Evolutionary conservation across 2,797 vertebrate genomes (phyloP), one percentile per base, ranked within the genome.

Genomic region (Rhinophrynus dorsalis): DNA sequence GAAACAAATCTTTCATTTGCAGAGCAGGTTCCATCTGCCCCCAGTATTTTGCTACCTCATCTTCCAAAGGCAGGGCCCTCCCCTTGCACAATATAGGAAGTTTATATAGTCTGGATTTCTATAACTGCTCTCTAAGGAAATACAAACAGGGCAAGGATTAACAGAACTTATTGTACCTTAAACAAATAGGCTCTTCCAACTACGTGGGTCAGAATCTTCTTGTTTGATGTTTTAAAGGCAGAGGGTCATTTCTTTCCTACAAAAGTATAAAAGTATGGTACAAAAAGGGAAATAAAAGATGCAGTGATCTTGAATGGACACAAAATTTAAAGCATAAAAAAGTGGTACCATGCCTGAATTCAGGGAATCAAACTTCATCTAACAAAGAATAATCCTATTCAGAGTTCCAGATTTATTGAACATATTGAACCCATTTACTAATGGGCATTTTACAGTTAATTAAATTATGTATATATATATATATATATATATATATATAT

Each of bases 11-110:
- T 77, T 81, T 78, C 82, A 79, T 70, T 76, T 77, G 69, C 63
- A 75, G 79, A 83, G 82, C 84, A 83, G 82, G 83, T 84, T 83
- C 82, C 80, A 84, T 82, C 80, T 84, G 82, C 75, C 77, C 68
- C 52, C 82, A 77, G 62, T 82, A 74, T 83, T 71, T 75, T 74
- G 75, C 76, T 78, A 79, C 77, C 80, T 80, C 74, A 17, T 35
- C 50, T 74, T 77, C 75, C 77, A 83, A 81, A 58, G 74, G 74
- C 40, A 10, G 65, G 70, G 68, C 71, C 74, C 74, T 82, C 79
- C 75, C 78, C 75, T 60, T 0, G 21, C 73, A 78, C 79, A 83
- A 81, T 79, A 78, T 64, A 67, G 63, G 74, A 68, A 77, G 75
- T 67, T 77, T 60, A 55, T 74, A 76, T 76, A 69, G 0, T 4